Conservation (phyloP, 2,888 invertebrate species). For the Diogma glabrata region DNA sequence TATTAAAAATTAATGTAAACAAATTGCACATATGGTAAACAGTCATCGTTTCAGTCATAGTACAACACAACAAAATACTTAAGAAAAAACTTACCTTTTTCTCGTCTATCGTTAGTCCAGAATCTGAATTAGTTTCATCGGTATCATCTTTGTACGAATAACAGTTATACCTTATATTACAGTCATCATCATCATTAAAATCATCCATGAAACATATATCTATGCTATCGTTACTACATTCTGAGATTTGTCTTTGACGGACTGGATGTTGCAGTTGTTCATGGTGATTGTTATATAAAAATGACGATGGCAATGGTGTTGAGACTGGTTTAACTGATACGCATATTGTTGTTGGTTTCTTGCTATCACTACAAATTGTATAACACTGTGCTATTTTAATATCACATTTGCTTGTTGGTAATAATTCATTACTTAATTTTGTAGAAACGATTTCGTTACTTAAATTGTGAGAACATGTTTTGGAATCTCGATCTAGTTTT, state of each 20-base stretch:
- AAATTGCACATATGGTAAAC: too few species aligned
- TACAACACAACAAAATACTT: neutral
- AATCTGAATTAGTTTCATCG: slow-evolving; percentile 18
- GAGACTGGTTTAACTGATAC: slow-evolving; percentile 3
- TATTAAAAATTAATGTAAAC: too few species aligned
- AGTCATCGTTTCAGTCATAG: too few species aligned
- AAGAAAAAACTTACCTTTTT: slow-evolving; percentile 21
- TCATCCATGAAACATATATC: slow-evolving; percentile 22
- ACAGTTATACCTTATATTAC: slow-evolving; percentile 9
- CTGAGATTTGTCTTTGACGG: slow-evolving; percentile 20
- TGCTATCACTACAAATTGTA: slow-evolving; percentile 4
- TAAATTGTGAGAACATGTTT: too few species aligned
- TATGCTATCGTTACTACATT: slow-evolving; percentile 25
- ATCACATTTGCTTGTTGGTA: neutral
- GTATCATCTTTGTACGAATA: slow-evolving; percentile 9
- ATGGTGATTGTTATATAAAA: neutral
- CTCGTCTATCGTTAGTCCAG: slow-evolving; percentile 21
- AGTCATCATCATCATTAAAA: slow-evolving; percentile 12
- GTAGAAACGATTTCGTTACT: too few species aligned
- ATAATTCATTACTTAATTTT: too few species aligned
- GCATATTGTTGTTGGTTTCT: slow-evolving; percentile 3
- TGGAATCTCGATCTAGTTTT: slow-evolving; percentile 39
- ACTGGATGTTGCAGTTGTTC: neutral
- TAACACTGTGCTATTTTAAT: too few species aligned
- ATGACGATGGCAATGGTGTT: neutral